These are phyloP conservation scores for Andricus quercusramuli DNA, from an alignment of 2,888 invertebrate genomes.

Conservation along the genomic window DNA sequence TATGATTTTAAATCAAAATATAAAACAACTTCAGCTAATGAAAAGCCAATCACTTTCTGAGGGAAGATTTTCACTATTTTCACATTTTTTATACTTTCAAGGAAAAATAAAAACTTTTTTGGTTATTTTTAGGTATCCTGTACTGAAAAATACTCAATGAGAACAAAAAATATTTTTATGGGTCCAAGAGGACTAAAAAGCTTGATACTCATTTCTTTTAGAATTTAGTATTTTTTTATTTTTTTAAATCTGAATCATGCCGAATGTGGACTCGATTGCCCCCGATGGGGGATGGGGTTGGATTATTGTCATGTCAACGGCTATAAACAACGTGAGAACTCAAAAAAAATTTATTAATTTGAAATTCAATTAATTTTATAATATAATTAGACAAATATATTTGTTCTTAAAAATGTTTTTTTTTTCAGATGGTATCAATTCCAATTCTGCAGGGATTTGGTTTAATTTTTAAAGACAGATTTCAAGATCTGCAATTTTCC, in stretches of 20 bases:
- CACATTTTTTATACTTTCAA: too few species aligned
- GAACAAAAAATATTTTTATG: neutral
- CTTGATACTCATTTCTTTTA: neutral
- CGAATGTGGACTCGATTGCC: slow-evolving; percentile 81
- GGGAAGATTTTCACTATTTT: too few species aligned
- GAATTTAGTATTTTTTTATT: too few species aligned
- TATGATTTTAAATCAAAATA: too few species aligned
- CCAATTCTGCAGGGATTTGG: slow-evolving; percentile 84
- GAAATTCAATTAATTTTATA: neutral
- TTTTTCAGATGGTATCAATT: slow-evolving; percentile 77
- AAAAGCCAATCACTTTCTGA: too few species aligned
- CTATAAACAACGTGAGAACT: slow-evolving; percentile 83
- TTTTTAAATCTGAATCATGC: slow-evolving; percentile 10
- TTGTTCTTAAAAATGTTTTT: slow-evolving; percentile 13
- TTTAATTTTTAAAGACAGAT: slow-evolving; percentile 84
- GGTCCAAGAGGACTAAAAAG: neutral
- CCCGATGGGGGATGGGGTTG: slow-evolving; percentile 91
- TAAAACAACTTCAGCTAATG: too few species aligned
- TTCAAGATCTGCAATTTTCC: slow-evolving; percentile 81
- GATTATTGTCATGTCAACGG: slow-evolving; percentile 84
- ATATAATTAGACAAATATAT: slow-evolving; percentile 1
- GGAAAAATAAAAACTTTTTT: too few species aligned
- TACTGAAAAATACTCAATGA: neutral
- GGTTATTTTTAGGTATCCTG: neutral
- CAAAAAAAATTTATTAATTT: neutral